A percentile compares a stretch with the other conserved stretches of the same genome.
Evolutionary conservation across 2,113 vertebrate genomes (phyloP).

Genomic region (Hiodon tergisus): DNA sequence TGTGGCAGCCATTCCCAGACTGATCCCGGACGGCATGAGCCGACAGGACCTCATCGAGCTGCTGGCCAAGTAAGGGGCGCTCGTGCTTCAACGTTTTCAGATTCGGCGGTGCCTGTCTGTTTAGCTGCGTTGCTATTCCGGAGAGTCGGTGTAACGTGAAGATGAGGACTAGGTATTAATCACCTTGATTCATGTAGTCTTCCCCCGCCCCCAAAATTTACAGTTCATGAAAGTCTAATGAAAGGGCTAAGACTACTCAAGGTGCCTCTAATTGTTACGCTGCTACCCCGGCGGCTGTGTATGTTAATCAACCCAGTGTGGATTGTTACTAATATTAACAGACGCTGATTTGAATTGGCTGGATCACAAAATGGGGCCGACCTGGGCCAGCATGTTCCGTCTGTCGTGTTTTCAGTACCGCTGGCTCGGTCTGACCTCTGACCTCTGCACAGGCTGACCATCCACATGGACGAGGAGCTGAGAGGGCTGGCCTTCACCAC

Average conservation of each 20-base stretch:
- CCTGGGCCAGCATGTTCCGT: neutral
- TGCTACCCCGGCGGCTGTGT: no score
- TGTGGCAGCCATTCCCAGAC: conserved; percentile 91
- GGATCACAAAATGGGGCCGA: neutral
- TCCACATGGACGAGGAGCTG: conserved; percentile 98
- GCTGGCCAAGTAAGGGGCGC: conserved; percentile 79
- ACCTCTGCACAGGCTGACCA: conserved; percentile 72
- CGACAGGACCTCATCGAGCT: conserved; percentile 96
- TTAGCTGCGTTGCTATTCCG: no score
- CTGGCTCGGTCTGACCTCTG: neutral
- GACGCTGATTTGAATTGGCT: no score
- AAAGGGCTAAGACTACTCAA: no score
- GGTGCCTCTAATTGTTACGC: no score
- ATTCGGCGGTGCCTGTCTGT: neutral
- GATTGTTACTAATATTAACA: no score
- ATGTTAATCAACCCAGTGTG: no score
- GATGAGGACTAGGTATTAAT: no score
- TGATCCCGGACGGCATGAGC: conserved; percentile 98
- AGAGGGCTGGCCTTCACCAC: conserved; percentile 94
- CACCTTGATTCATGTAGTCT: no score
- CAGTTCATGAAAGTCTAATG: no score
- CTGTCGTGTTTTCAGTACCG: neutral
- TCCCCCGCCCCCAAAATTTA: no score
- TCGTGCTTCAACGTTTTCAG: neutral
- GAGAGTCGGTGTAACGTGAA: no score